Conservation (phyloP, 2,888 invertebrate genomes). For the Carabus problematicus region DNA sequence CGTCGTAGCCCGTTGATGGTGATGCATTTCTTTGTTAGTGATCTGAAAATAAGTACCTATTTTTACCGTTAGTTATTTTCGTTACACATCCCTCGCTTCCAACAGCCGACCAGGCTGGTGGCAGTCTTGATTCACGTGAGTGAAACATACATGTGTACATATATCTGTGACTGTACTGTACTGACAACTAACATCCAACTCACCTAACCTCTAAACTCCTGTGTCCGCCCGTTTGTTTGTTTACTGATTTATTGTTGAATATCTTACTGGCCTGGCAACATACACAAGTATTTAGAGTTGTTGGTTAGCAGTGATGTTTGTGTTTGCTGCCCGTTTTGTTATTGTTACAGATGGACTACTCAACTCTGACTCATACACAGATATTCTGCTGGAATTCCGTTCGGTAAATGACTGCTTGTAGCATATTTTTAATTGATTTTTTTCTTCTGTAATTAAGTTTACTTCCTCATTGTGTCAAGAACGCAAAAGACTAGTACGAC, state of each 20-base stretch:
- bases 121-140: no score
- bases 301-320: neutral
- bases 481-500: no score
- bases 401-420: no score
- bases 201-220: no score
- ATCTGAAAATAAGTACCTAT: constrained; percentile 40
- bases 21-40: constrained; percentile 36
- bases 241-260: constrained; percentile 32
- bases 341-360: constrained; percentile 9
- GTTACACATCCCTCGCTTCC: constrained; percentile 32
- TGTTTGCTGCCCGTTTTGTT: constrained; percentile 23
- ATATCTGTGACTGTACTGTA: constrained; percentile 17
- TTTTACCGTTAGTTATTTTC: constrained; percentile 38
- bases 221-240: constrained; percentile 20
- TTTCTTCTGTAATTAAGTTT: no score
- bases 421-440: no score
- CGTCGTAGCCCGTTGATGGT: constrained; percentile 22
- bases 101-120: no score
- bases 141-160: no score
- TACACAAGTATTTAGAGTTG: constrained; percentile 18
- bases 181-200: constrained; percentile 2
- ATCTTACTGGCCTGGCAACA: constrained; percentile 22
- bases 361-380: constrained; percentile 25
- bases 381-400: no score
- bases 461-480: no score